Evolutionary conservation across 37 sponge, comb jelly and placozoan species (phyloP), one percentile per base, ranked within the genome.

Genomic region (Haliclona indistincta): DNA sequence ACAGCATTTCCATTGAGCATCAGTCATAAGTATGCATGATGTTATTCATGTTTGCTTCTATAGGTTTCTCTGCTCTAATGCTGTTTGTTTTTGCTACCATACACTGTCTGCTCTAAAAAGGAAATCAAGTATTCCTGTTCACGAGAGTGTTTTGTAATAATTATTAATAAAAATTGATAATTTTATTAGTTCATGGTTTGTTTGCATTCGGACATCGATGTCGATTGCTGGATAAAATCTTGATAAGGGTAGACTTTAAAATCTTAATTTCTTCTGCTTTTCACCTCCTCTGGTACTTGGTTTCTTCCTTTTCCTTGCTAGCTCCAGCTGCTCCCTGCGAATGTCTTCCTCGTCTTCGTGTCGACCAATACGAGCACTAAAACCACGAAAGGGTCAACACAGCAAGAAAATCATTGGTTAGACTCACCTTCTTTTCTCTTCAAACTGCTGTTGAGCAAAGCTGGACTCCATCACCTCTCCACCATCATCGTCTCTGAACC

Each of bases 361-460:
- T 5, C 39, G 73, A 63, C 91, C 91, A 44, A 91, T 86, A 29
- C 83, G 78, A 52, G 86, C 77, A 86, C 91, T 91, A 58, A 20
- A n/a, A 58, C 13, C 11, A 58, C 13, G n/a, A 25, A 58, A 25
- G 49, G 13, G 13, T 17, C 13, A 47, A 47, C 49, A 47, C 13
- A 47, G 49, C 13, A 47, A 47, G 49, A 47, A 10, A 47, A 15
- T 17, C 10, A 47, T 17, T 70, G 23, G 6, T 39, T 42, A 8
- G 8, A 44, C 47, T 37, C 1, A 91, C 91, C 91, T 91, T 54
- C 91, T 76, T 30, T 38, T 68, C 54, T 91, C 91, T 56, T 91
- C 91, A 78, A 77, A 91, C 68, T 85, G 76, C 62, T 91, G 91
- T 58, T 91, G 91, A 34, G 91, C 74, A 68, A 41, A 91, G 45